A percentile compares a stretch with the other conserved stretches of the same genome.
Evolutionary conservation across 2,797 vertebrate species (phyloP).

Genomic region (Tokudaia tokunoshimensis): DNA sequence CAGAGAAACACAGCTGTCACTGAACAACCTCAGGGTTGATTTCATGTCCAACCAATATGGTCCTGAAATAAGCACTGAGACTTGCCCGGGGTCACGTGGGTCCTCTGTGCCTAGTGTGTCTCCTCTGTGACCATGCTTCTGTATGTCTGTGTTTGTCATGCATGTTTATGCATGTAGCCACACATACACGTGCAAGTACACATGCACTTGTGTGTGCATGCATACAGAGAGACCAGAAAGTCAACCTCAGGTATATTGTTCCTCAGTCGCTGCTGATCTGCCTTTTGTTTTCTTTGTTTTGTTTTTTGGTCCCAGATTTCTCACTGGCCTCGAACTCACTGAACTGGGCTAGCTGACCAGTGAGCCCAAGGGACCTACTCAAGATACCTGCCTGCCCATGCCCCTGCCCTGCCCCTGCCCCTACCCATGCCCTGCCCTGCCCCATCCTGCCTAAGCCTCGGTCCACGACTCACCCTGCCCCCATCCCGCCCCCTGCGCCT

Average conservation of each 20-base stretch:
- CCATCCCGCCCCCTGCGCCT: no score
- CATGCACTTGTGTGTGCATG: neutral
- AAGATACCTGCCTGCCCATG: no score
- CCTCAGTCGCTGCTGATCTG: neutral
- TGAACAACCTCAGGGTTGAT: rapidly evolving
- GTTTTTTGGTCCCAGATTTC: neutral
- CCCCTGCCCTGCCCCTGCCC: no score
- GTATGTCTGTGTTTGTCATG: neutral
- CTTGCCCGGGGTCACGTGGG: neutral
- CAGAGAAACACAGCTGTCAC: neutral
- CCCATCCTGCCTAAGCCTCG: no score
- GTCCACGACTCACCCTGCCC: no score
- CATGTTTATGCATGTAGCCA: neutral
- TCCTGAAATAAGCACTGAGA: neutral
- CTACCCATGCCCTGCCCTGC: no score
- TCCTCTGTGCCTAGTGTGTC: neutral
- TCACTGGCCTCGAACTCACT: neutral
- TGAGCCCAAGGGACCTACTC: neutral
- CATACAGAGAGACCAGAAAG: neutral
- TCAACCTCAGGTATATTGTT: neutral
- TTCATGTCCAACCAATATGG: neutral
- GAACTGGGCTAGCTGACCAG: no score
- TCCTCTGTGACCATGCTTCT: neutral
- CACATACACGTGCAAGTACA: neutral
- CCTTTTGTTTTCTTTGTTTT: neutral